These are phyloP conservation scores for Drosophila ironensis DNA, from an alignment of 1,140 invertebrate species.

Conservation along the genomic window DNA sequence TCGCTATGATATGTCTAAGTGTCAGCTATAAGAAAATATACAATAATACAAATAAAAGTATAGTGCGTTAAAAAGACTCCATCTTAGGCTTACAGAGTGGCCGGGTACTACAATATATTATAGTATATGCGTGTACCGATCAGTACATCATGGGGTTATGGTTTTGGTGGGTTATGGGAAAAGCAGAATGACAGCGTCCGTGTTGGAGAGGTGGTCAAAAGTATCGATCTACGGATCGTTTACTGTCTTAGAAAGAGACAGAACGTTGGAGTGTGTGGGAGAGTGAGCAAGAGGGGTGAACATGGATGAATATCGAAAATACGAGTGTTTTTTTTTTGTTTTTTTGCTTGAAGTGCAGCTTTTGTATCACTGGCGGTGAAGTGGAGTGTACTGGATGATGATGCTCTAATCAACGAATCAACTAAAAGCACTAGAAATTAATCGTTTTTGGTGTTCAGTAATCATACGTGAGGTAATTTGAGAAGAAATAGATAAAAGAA, in stretches of 20 bases:
- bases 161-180: not conserved
- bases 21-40: constrained; percentile 55
- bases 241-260: constrained; percentile 3
- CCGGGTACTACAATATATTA: not conserved
- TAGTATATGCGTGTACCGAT: too few species aligned
- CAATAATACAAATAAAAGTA: constrained; percentile 46
- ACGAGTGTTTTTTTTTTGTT: not conserved
- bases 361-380: not conserved
- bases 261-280: not conserved
- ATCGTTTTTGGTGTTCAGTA: constrained; percentile 28
- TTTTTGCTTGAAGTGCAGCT: not conserved
- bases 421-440: constrained; percentile 58
- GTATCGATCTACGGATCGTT: not conserved
- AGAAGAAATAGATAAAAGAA: not conserved
- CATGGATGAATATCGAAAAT: not conserved
- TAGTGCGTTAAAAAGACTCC: constrained; percentile 3
- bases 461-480: constrained; percentile 33
- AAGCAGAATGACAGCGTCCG: not conserved
- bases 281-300: constrained; percentile 8
- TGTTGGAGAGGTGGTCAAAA: too few species aligned
- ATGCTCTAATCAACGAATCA: constrained; percentile 26
- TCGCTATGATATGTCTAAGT: constrained; percentile 50
- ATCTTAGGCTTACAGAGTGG: constrained; percentile 9
- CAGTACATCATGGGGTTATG: too few species aligned
- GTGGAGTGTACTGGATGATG: not conserved